Base-by-base conservation (phyloP, 2,113 vertebrate species). In the Henicopernis longicauda region DNA sequence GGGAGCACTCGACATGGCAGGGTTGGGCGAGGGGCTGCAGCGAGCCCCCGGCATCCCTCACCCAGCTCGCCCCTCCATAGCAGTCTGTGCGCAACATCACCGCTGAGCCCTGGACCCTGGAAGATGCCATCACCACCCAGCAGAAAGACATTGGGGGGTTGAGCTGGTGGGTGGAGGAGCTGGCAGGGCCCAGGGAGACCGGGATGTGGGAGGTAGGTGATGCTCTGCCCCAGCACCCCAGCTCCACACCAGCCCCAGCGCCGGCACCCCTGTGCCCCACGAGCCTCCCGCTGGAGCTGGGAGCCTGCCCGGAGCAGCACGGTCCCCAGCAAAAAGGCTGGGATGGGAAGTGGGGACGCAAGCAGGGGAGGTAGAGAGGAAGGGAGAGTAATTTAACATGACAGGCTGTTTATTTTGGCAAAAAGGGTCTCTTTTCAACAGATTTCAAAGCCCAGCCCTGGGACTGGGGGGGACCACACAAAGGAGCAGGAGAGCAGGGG, bases 321-420 rank as follows among this genome's bases (percentile, higher is more conserved):
- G 22, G 89, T 79, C 90, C 62, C 38, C 4, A 1, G 58, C 59
- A 63, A n/a, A 95, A 90, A 18, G 3, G 29, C 69, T 66, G 19
- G 38, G 84, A 63, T 40, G 69, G 55, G 78, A 38, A 54, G 67
- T 16, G 66, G 76, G 57, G 61, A 76, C 3, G 47, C 66, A 94
- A 84, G 80, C 82, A 94, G 78, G 92, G 91, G 93, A 93, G 87
- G 84, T 10, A 95, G 57, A 95, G 95, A 93, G 97, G 95, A 95
- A 96, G 93, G 78, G 92, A 95, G 93, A 82, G 91, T 97, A 98
- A 98, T 97, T 97, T 95, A 97, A 98, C 96, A 90, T 96, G 98
- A 98, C 95, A 97, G 96, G 97, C 97, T 98, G 98, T 99, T 99
- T 99, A 98, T 95, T 97, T 98, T 99, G 99, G 99, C 99, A 82